Conservation (phyloP, 1,140 invertebrate species). For the Sipha flava region DNA sequence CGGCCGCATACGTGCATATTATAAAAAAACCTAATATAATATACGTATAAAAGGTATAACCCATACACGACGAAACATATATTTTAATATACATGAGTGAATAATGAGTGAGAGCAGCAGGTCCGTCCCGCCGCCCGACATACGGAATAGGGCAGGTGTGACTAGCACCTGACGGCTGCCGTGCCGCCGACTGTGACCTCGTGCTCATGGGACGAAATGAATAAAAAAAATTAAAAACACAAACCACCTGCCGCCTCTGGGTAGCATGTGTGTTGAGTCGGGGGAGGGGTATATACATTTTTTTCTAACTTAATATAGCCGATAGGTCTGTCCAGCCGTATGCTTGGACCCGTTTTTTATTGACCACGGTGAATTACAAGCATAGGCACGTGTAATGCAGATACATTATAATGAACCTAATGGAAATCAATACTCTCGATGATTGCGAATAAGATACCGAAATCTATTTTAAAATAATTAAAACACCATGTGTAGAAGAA, state of each 20-base stretch:
- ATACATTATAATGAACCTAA: too few relatives aligned
- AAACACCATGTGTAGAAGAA: too few relatives aligned
- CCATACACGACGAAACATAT: too few relatives aligned
- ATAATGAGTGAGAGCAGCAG: neutral
- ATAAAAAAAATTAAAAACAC: slow-evolving; percentile 13
- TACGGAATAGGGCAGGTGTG: slow-evolving; percentile 12
- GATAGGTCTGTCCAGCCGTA: too few relatives aligned
- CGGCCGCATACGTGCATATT: neutral
- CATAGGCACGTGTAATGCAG: too few relatives aligned
- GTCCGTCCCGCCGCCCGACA: neutral
- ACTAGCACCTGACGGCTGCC: slow-evolving; percentile 19
- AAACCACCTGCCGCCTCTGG: slow-evolving; percentile 14
- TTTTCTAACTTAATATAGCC: too few relatives aligned
- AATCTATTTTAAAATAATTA: too few relatives aligned
- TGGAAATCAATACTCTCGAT: too few relatives aligned
- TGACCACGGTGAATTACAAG: too few relatives aligned
- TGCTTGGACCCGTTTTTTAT: too few relatives aligned
- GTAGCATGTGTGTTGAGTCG: neutral
- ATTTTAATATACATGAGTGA: neutral
- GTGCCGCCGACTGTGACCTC: neutral
- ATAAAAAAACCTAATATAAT: neutral
- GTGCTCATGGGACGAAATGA: neutral
- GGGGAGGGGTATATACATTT: neutral
- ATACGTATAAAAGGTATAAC: too few relatives aligned
- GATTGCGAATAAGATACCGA: too few relatives aligned